These are phyloP conservation scores for Amphilophus citrinellus DNA, from an alignment of 2,113 vertebrate genomes.

Conservation along the genomic window DNA sequence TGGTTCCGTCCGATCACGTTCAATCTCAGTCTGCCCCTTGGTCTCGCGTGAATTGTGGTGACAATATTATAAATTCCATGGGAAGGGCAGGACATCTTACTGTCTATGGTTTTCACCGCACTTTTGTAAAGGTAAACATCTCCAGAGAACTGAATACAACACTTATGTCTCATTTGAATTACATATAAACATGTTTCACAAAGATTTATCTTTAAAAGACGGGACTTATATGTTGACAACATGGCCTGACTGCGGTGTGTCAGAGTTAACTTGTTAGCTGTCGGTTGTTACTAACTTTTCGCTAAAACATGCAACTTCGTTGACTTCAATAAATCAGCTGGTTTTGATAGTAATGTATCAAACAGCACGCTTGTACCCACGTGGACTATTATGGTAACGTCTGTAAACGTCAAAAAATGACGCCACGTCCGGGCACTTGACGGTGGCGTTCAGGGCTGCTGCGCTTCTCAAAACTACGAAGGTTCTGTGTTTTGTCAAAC, in stretches of 20 bases:
- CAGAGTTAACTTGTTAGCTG: background rate
- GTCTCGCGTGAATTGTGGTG: conserved; percentile 58
- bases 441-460: background rate
- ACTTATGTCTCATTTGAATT: background rate
- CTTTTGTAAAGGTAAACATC: conserved; percentile 35
- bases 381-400: background rate
- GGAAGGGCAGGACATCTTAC: background rate
- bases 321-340: background rate
- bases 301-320: background rate
- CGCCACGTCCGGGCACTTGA: conserved; percentile 50
- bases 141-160: rapidly evolving
- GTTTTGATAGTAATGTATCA: background rate
- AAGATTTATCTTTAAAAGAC: background rate
- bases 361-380: background rate
- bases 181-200: background rate
- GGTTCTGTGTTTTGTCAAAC: conserved; percentile 1
- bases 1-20: conserved; percentile 67
- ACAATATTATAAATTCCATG: background rate
- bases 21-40: background rate
- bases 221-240: background rate
- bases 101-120: background rate
- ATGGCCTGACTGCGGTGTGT: background rate
- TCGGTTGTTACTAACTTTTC: background rate
- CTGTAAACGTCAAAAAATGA: conserved; percentile 16
- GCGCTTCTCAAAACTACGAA: background rate